Evolutionary conservation across 2,888 invertebrate genomes (phyloP).

Genomic region (Parnassius smintheus): DNA sequence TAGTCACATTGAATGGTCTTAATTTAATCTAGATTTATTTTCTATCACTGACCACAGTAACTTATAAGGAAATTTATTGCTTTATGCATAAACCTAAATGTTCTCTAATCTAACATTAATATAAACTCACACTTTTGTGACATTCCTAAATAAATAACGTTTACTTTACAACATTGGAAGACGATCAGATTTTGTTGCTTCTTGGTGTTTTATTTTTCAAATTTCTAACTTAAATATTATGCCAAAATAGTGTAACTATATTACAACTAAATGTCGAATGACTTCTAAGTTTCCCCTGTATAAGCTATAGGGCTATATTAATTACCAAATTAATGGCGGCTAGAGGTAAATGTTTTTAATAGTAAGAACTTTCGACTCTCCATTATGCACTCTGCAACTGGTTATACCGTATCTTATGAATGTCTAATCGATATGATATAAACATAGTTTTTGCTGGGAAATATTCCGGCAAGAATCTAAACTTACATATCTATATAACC

Average conservation of each 20-base stretch:
- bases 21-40: slow-evolving; percentile 21
- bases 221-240: slow-evolving; percentile 42
- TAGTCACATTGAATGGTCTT: slow-evolving; percentile 1
- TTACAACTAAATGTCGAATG: slow-evolving; percentile 46
- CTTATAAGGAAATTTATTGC: slow-evolving; percentile 31
- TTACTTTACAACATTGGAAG: slow-evolving; percentile 57
- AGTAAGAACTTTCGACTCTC: not conserved
- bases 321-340: not conserved
- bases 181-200: slow-evolving; percentile 65
- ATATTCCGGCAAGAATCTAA: slow-evolving; percentile 23
- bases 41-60: slow-evolving; percentile 38
- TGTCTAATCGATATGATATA: slow-evolving; percentile 22
- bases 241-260: slow-evolving; percentile 40
- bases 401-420: slow-evolving; percentile 11
- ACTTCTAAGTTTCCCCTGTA: slow-evolving; percentile 31
- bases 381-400: not conserved
- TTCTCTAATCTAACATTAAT: slow-evolving; percentile 10
- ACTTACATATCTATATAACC: slow-evolving; percentile 8
- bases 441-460: slow-evolving; percentile 25
- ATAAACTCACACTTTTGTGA: slow-evolving; percentile 25
- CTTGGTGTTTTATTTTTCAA: slow-evolving; percentile 21
- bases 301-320: slow-evolving; percentile 30
- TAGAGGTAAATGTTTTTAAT: slow-evolving; percentile 7
- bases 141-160: slow-evolving; percentile 41
- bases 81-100: slow-evolving; percentile 23